Conservation (phyloP, 1,140 invertebrate genomes). For the Archivesica marissinica region DNA sequence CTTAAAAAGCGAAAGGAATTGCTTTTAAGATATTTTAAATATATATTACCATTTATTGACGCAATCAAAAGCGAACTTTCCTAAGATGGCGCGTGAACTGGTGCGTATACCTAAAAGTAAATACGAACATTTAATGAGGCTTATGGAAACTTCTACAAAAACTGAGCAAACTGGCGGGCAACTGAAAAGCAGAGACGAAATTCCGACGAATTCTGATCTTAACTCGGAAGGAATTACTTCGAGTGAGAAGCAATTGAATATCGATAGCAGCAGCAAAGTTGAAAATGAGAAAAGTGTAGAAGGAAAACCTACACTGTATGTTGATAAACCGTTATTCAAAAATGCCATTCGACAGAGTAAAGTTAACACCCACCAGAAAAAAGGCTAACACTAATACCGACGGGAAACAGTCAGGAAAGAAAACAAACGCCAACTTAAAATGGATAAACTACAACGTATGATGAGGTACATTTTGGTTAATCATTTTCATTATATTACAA, state of each 20-base stretch:
- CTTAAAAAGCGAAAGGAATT: slow-evolving; percentile 39
- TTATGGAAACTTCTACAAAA: neutral
- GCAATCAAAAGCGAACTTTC: slow-evolving; percentile 28
- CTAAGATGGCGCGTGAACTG: slow-evolving; percentile 31
- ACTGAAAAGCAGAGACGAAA: neutral
- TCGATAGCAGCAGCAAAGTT: neutral
- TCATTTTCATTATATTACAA: too few species aligned
- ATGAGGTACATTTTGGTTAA: too few species aligned
- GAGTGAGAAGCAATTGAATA: too few species aligned
- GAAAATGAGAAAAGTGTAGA: slow-evolving; percentile 8
- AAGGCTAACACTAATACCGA: neutral
- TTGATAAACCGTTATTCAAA: slow-evolving; percentile 22
- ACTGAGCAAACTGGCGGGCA: neutral
- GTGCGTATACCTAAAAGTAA: slow-evolving; percentile 30
- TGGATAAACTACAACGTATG: slow-evolving; percentile 51
- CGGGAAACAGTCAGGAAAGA: neutral
- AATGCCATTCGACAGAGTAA: slow-evolving; percentile 23
- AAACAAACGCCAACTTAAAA: neutral
- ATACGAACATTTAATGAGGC: slow-evolving; percentile 29
- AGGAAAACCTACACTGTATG: slow-evolving; percentile 25
- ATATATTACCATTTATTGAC: slow-evolving; percentile 27
- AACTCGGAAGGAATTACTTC: too few species aligned
- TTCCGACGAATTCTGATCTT: too few species aligned
- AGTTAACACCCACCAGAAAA: slow-evolving; percentile 16
- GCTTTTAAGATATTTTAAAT: slow-evolving; percentile 33